Evolutionary conservation across 2,113 vertebrate genomes (phyloP).

Genomic region (Cervus canadensis): DNA sequence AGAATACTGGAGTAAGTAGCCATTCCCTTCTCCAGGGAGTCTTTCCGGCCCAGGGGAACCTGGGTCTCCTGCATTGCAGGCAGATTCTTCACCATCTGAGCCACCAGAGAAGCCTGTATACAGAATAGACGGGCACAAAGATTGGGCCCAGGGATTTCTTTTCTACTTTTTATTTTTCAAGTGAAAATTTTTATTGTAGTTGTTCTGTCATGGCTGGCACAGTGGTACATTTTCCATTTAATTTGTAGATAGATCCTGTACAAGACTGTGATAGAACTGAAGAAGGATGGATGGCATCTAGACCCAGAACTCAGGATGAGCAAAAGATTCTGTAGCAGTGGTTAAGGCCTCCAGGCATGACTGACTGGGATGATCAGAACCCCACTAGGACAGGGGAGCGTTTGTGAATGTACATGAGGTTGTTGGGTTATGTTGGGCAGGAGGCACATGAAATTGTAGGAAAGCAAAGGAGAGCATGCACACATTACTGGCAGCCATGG

Average conservation of each 20-base stretch:
- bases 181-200: background rate
- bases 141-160: background rate
- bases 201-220: background rate
- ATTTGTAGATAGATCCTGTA: background rate
- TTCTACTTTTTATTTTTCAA: background rate
- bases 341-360: background rate
- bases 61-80: background rate
- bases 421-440: background rate
- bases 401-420: background rate
- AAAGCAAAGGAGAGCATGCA: background rate
- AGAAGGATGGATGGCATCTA: background rate
- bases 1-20: background rate
- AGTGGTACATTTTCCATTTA: background rate
- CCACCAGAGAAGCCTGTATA: background rate
- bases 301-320: background rate
- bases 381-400: background rate
- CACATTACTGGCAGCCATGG: background rate
- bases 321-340: background rate
- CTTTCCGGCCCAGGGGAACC: background rate
- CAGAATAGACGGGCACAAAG: background rate
- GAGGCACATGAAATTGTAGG: background rate
- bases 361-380: background rate
- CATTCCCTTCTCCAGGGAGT: background rate
- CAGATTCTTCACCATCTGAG: background rate
- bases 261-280: background rate